phyloP scores from a whole-genome alignment of 2,888 invertebrate species.

The Perdita meconis region DNA sequence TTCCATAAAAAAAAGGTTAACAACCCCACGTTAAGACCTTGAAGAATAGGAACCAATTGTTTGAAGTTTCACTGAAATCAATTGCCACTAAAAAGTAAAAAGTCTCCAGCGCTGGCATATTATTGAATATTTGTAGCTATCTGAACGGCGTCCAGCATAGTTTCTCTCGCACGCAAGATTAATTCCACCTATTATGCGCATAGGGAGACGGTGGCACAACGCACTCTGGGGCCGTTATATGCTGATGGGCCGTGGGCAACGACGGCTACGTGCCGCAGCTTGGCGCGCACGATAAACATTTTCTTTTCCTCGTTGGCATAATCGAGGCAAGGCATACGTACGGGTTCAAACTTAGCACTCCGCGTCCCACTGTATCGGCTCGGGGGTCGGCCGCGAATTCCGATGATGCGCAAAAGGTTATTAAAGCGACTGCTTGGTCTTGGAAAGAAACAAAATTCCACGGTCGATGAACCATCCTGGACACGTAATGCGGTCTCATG shows the following conservation, averaged over 20 bases:
- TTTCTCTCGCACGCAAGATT: conserved; percentile 23
- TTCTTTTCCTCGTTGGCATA: conserved; percentile 65
- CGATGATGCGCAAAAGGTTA: conserved; percentile 57
- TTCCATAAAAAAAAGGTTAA: too few relatives aligned
- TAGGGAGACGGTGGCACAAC: conserved; percentile 10
- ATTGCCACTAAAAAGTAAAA: too few relatives aligned
- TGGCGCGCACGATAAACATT: conserved; percentile 64
- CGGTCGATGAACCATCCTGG: conserved; percentile 45
- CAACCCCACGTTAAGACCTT: too few relatives aligned
- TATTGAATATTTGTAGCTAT: conserved; percentile 21
- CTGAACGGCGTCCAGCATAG: not conserved
- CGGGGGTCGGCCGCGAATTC: conserved; percentile 30
- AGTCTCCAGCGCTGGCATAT: not conserved
- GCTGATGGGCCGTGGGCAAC: conserved; percentile 29
- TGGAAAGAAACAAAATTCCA: conserved; percentile 48
- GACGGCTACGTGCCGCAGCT: conserved; percentile 31
- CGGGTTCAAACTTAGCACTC: conserved; percentile 54
- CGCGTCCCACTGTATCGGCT: conserved; percentile 24
- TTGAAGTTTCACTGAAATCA: too few relatives aligned
- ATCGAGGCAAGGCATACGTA: conserved; percentile 45
- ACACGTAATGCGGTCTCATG: conserved; percentile 30
- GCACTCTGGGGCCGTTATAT: conserved; percentile 40
- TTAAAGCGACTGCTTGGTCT: conserved; percentile 30
- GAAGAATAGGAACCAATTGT: too few relatives aligned
- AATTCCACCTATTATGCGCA: conserved; percentile 35